A percentile compares a stretch with the other conserved stretches of the same genome.
Conservation (phyloP, 1,140 invertebrate species). For the Drosophila seguyi region DNA sequence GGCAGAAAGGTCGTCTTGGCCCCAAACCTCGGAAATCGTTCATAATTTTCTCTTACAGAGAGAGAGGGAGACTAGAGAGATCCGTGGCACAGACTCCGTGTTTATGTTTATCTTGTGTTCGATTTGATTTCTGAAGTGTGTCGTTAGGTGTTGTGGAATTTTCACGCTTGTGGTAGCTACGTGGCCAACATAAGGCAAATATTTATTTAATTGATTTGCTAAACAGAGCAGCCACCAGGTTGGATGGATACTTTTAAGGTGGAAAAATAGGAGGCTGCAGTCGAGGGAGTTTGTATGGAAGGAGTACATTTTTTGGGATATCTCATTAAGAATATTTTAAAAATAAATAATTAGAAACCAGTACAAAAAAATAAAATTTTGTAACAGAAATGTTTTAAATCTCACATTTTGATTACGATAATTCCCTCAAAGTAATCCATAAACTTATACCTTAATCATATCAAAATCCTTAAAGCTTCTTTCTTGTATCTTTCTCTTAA, state of each 20-base stretch:
- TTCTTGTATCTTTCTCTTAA: neutral
- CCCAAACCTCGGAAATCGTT: constrained; percentile 71
- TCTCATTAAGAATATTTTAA: neutral
- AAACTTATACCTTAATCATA: neutral
- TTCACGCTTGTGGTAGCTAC: constrained; percentile 70
- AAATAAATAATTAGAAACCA: neutral
- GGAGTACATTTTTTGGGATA: neutral
- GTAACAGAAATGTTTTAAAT: neutral
- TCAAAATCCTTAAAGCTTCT: constrained; percentile 1
- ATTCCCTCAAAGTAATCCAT: too few species aligned
- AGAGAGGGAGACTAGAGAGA: constrained; percentile 17
- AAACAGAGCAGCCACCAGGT: constrained; percentile 44
- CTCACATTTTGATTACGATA: too few species aligned
- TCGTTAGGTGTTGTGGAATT: constrained; percentile 61
- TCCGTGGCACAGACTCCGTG: constrained; percentile 23
- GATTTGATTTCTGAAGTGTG: constrained; percentile 81
- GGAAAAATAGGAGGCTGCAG: neutral
- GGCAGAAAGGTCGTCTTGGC: constrained; percentile 31
- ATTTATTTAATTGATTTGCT: constrained; percentile 79
- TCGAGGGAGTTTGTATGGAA: neutral
- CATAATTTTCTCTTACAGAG: constrained; percentile 67
- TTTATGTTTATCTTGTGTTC: constrained; percentile 67
- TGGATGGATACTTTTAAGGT: neutral
- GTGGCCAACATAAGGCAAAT: constrained; percentile 60
- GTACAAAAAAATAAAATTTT: neutral